A percentile compares a stretch with the other conserved stretches of the same genome.
phyloP scores from a whole-genome alignment of 2,888 invertebrate species.

The Archips xylosteana region DNA sequence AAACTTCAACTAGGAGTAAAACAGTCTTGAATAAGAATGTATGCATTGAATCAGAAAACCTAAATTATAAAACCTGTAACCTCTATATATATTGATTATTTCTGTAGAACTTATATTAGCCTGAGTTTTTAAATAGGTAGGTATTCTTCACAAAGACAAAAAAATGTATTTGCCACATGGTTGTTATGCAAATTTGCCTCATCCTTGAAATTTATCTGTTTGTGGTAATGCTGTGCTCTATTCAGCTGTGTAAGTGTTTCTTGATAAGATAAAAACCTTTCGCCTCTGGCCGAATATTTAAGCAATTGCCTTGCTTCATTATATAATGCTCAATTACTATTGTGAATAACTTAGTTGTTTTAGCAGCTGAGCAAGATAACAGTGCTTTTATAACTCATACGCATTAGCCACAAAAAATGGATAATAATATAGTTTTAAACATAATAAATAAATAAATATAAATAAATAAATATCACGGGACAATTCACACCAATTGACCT shows the following conservation, averaged over 20 bases:
- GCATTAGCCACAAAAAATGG: too few relatives aligned
- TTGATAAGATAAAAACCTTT: constrained; percentile 15
- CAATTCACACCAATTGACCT: too few relatives aligned
- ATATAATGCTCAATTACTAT: background rate
- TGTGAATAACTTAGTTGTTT: background rate
- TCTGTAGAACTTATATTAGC: background rate
- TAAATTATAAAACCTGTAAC: background rate
- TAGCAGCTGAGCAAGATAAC: background rate
- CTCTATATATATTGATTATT: background rate
- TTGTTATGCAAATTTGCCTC: constrained; percentile 3
- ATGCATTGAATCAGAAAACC: too few relatives aligned
- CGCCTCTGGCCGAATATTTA: background rate
- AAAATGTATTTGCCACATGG: constrained; percentile 2
- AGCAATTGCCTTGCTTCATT: background rate
- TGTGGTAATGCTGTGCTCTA: background rate
- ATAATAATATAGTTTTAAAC: too few relatives aligned
- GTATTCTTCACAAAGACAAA: background rate
- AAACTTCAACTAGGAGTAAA: too few relatives aligned
- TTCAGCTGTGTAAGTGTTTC: background rate
- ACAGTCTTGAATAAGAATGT: too few relatives aligned
- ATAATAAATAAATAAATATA: too few relatives aligned
- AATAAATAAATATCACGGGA: too few relatives aligned
- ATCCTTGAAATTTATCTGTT: constrained; percentile 6
- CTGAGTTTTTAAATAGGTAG: background rate
- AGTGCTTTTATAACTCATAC: background rate